phyloP scores from a whole-genome alignment of 2,888 invertebrate species.

The Drosophila melanosoma region DNA sequence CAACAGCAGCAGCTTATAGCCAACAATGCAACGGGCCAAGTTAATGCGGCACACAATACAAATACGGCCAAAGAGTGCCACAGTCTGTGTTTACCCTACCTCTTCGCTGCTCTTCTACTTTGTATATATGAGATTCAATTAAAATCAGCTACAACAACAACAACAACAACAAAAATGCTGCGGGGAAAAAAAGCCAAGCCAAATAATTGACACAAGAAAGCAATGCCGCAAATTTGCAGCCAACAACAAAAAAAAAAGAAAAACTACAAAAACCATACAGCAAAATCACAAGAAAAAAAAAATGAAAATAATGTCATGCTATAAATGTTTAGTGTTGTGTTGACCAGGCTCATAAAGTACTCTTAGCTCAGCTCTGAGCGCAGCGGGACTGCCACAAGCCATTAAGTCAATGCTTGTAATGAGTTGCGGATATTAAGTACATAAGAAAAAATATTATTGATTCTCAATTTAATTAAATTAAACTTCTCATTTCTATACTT shows the following conservation, averaged over 20 bases:
- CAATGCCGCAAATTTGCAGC: conserved; percentile 82
- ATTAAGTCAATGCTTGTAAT: conserved; percentile 15
- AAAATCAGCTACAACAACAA: conserved; percentile 60
- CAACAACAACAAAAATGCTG: conserved; percentile 26
- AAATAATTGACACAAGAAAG: conserved; percentile 85
- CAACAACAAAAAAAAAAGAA: conserved; percentile 1
- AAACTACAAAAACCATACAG: conserved; percentile 17
- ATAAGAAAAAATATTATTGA: not conserved
- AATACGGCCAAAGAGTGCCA: conserved; percentile 38
- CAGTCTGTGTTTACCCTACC: conserved; percentile 54
- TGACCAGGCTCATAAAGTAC: conserved; percentile 66
- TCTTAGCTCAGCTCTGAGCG: conserved; percentile 6
- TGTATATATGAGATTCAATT: conserved; percentile 80
- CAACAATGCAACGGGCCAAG: conserved; percentile 66
- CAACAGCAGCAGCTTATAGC: conserved; percentile 23
- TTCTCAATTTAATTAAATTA: not conserved
- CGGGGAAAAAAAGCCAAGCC: conserved; percentile 32
- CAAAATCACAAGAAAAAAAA: conserved; percentile 9
- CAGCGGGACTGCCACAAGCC: conserved; percentile 18
- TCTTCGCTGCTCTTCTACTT: conserved; percentile 60
- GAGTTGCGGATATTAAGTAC: not conserved
- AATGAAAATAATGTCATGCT: conserved; percentile 65
- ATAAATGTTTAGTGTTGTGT: conserved; percentile 72
- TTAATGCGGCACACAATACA: conserved; percentile 54
- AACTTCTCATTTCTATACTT: not conserved